phyloP scores from a whole-genome alignment of 2,888 invertebrate genomes.

The Cristatella mucedo region DNA sequence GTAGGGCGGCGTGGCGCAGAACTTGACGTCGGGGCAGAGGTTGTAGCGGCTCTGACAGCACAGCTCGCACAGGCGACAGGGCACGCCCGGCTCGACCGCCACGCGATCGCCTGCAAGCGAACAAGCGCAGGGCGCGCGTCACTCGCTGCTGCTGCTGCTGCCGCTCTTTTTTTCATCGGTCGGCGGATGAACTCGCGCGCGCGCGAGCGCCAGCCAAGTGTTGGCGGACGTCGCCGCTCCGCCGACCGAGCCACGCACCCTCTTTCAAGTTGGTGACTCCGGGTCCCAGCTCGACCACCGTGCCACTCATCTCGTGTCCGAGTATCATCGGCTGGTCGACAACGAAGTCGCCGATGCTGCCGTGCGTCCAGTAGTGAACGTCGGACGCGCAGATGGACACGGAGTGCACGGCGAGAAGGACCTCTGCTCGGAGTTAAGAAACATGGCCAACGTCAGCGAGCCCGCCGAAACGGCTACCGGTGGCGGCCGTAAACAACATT shows the following conservation, averaged over 20 bases:
- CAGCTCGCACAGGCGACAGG: constrained; percentile 61
- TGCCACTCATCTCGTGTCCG: constrained; percentile 68
- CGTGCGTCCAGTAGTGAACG: constrained; percentile 74
- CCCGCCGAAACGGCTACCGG: too few species aligned
- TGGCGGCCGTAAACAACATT: too few species aligned
- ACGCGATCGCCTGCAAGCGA: constrained; percentile 61
- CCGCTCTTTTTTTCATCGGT: too few species aligned
- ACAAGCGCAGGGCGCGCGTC: too few species aligned
- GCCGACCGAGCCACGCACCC: too few species aligned
- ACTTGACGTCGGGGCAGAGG: constrained; percentile 66
- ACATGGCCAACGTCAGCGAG: not conserved
- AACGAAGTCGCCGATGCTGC: constrained; percentile 70
- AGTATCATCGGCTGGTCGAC: constrained; percentile 76
- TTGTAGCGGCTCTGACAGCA: constrained; percentile 82
- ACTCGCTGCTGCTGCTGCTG: too few species aligned
- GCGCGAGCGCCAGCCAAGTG: too few species aligned
- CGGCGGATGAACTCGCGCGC: too few species aligned
- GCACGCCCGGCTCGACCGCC: constrained; percentile 78
- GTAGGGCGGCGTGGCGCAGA: constrained; percentile 85
- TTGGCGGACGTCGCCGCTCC: too few species aligned
- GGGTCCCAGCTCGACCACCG: constrained; percentile 50
- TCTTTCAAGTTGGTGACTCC: constrained; percentile 43
- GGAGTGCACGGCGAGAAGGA: constrained; percentile 66
- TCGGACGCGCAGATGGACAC: constrained; percentile 93
- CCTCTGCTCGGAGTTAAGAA: constrained; percentile 47